Conservation (phyloP, 1,140 invertebrate genomes). For the Pteromalus puparum region DNA sequence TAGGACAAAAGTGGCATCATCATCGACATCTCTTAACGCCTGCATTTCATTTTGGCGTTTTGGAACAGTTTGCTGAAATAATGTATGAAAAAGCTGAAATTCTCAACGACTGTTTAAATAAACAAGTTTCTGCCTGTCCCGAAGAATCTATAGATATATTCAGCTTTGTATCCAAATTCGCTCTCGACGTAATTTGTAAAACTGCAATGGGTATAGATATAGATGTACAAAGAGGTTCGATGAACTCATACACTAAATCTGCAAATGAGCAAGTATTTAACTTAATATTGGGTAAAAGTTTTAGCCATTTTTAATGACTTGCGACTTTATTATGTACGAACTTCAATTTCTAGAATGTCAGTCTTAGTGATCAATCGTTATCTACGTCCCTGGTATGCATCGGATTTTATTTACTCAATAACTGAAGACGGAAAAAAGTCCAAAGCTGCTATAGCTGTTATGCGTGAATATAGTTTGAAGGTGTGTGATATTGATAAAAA, state of each 20-base stretch:
- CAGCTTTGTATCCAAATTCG: constrained; percentile 79
- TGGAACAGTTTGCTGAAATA: constrained; percentile 85
- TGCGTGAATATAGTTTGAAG: constrained; percentile 64
- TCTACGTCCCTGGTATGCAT: constrained; percentile 55
- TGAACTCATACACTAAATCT: constrained; percentile 85
- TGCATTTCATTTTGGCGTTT: constrained; percentile 91
- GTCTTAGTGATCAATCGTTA: background rate
- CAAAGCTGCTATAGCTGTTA: constrained; percentile 57
- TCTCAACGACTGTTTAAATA: constrained; percentile 74
- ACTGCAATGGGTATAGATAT: constrained; percentile 90
- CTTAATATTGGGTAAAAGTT: background rate
- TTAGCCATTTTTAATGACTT: background rate
- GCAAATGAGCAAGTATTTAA: constrained; percentile 73
- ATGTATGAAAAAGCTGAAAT: constrained; percentile 85
- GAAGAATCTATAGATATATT: constrained; percentile 79
- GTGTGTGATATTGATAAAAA: constrained; percentile 50
- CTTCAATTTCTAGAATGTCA: background rate
- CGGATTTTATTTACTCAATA: constrained; percentile 58
- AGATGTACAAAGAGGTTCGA: constrained; percentile 81
- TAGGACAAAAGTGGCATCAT: constrained; percentile 84
- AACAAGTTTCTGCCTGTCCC: constrained; percentile 66
- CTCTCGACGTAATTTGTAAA: constrained; percentile 90
- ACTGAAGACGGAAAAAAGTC: constrained; percentile 63
- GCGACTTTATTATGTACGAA: too few species aligned
- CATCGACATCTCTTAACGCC: constrained; percentile 89